These are phyloP conservation scores for Littorina saxatilis DNA, from an alignment of 1,140 invertebrate genomes.

Conservation along the genomic window DNA sequence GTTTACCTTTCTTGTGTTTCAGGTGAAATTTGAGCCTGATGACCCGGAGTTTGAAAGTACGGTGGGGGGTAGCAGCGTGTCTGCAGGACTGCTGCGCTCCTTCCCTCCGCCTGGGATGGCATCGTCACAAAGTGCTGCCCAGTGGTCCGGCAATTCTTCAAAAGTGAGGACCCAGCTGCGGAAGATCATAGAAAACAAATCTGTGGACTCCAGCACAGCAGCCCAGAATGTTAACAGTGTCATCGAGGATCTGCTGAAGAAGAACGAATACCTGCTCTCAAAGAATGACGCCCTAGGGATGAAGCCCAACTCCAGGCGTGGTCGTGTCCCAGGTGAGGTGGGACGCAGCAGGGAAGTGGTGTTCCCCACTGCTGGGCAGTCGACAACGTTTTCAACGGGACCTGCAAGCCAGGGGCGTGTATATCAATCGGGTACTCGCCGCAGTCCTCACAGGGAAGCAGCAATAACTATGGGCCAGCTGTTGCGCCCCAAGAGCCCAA, in stretches of 20 bases:
- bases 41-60: constrained; percentile 52
- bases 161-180: neutral
- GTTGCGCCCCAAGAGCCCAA: constrained; percentile 58
- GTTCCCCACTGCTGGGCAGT: neutral
- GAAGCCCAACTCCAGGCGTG: constrained; percentile 55
- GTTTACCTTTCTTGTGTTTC: neutral
- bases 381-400: neutral
- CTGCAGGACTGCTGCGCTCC: neutral
- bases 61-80: neutral
- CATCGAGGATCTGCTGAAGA: constrained; percentile 61
- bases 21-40: constrained; percentile 55
- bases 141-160: constrained; percentile 1
- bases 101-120: neutral
- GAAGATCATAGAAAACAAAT: constrained; percentile 29
- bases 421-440: neutral
- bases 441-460: neutral
- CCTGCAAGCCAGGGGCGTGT: neutral
- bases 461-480: constrained; percentile 33
- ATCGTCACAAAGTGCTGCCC: neutral
- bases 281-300: constrained; percentile 54
- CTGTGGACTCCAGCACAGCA: constrained; percentile 12
- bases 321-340: constrained; percentile 26
- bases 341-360: constrained; percentile 26
- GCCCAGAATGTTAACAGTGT: constrained; percentile 51
- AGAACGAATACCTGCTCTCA: constrained; percentile 61